Evolutionary conservation across 2,113 vertebrate genomes (phyloP).

Genomic region (Eretmochelys imbricata): DNA sequence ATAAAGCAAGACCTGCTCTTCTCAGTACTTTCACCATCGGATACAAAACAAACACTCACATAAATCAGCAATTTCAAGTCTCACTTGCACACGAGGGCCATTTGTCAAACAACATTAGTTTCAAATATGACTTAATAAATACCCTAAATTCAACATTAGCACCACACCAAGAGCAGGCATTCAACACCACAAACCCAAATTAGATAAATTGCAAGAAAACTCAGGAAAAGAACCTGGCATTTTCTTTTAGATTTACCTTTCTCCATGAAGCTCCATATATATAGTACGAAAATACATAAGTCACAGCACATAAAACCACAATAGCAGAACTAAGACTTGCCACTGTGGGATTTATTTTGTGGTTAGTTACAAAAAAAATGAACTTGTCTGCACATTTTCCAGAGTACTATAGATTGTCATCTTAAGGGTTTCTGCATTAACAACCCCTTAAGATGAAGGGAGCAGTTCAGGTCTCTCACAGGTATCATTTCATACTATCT

Average conservation of each 20-base stretch:
- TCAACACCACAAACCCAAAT: not conserved
- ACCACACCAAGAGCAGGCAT: not conserved
- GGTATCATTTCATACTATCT: not conserved
- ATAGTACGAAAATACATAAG: too few species aligned
- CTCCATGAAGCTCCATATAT: not conserved
- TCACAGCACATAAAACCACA: too few species aligned
- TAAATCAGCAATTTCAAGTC: not conserved
- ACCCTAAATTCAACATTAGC: not conserved
- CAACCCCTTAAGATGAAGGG: not conserved
- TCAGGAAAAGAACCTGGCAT: not conserved
- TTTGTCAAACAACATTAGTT: not conserved
- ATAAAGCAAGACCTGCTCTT: not conserved
- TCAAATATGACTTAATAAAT: not conserved
- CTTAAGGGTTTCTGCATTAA: not conserved
- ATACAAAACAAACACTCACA: not conserved
- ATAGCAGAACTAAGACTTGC: too few species aligned
- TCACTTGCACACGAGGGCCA: not conserved
- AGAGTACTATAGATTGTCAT: not conserved
- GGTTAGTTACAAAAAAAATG: too few species aligned
- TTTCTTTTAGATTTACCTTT: not conserved
- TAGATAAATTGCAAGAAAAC: not conserved
- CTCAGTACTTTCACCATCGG: accelerated
- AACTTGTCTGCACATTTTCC: not conserved
- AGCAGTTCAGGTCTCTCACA: not conserved
- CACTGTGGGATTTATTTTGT: too few species aligned